phyloP scores from a whole-genome alignment of 2,797 vertebrate species.

The Micromesistius poutassou region DNA sequence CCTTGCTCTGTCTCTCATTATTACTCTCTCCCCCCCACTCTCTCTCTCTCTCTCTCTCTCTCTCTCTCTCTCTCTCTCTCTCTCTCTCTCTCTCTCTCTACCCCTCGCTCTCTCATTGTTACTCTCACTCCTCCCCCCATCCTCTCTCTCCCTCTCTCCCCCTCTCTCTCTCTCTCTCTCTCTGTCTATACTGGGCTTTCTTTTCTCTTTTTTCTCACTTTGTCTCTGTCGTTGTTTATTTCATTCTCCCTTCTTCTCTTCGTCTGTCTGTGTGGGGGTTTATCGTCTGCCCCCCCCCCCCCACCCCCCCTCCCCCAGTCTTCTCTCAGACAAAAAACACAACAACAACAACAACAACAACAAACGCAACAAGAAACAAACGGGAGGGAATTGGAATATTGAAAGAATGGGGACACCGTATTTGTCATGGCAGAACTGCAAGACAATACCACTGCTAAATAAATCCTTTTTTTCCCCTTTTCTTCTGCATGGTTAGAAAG shows the following conservation, averaged over 20 bases:
- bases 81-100: not conserved
- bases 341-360: not conserved
- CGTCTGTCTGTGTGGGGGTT: not conserved
- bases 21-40: not conserved
- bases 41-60: not conserved
- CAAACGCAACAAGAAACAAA: not conserved
- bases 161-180: not conserved
- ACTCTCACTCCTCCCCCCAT: no score
- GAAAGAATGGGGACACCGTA: constrained; percentile 57
- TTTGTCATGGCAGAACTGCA: constrained; percentile 52
- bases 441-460: constrained; percentile 43
- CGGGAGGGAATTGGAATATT: constrained; percentile 34
- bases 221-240: no score
- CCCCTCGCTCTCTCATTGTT: not conserved
- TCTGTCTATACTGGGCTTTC: no score
- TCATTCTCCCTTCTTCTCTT: not conserved
- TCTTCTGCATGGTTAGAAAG: constrained; percentile 30
- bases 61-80: no score
- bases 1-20: not conserved
- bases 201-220: no score
- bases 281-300: no score
- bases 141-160: no score
- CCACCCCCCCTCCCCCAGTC: not conserved
- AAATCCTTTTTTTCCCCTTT: constrained; percentile 34
- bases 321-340: not conserved